Percentiles rank a stretch among this genome's conserved stretches.
These are phyloP conservation scores for Jaculus jaculus DNA, from an alignment of 2,113 vertebrate species.

Conservation along the genomic window DNA sequence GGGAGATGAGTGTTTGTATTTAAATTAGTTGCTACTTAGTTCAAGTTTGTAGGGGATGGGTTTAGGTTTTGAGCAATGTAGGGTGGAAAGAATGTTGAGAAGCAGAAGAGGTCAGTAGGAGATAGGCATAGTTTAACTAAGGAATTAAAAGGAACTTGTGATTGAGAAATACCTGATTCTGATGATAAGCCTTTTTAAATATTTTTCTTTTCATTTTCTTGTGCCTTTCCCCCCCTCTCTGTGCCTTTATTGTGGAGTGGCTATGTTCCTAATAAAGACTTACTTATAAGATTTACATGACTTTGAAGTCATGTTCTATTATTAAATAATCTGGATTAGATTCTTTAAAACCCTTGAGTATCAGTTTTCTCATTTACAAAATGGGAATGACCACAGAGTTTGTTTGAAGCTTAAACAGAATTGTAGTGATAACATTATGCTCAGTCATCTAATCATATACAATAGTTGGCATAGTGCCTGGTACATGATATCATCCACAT, in stretches of 20 bases:
- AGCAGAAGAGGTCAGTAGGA: background rate
- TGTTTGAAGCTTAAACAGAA: background rate
- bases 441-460: background rate
- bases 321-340: background rate
- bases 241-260: background rate
- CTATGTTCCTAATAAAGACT: background rate
- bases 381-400: background rate
- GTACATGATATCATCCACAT: background rate
- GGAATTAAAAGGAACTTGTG: background rate
- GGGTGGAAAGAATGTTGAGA: background rate
- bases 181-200: background rate
- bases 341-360: background rate
- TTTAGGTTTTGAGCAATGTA: background rate
- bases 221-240: background rate
- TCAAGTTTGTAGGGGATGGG: background rate
- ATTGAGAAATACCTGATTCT: background rate
- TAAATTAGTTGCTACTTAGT: background rate
- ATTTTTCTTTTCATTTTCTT: background rate
- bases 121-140: background rate
- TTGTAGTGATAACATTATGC: background rate
- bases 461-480: background rate
- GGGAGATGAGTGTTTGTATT: background rate
- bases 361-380: slow-evolving; percentile 15
- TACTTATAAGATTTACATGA: background rate
- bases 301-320: background rate